Evolutionary conservation across 2,113 vertebrate species (phyloP).

Genomic region (Eulacestoma nigropectus): DNA sequence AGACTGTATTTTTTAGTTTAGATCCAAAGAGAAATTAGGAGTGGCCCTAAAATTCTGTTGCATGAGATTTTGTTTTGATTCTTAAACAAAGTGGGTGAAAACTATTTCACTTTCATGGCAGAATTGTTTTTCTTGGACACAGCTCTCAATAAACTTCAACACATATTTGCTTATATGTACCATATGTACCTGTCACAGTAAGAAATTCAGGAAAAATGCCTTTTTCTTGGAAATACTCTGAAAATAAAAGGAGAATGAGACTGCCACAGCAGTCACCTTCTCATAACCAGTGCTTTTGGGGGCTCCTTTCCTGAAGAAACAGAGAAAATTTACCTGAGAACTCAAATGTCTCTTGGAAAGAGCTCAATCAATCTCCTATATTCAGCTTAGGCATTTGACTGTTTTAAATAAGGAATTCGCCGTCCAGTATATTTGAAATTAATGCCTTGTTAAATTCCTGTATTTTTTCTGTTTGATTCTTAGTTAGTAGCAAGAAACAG

Average conservation of each 20-base stretch:
- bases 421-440: not conserved
- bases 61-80: not conserved
- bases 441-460: not conserved
- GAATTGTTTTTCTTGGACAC: not conserved
- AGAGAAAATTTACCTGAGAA: not conserved
- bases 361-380: rapidly evolving
- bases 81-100: not conserved
- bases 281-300: not conserved
- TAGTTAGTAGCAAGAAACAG: not conserved
- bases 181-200: not conserved
- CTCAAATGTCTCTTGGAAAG: not conserved
- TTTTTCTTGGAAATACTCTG: not conserved
- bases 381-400: not conserved
- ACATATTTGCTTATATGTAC: not conserved
- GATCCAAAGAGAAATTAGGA: not conserved
- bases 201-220: not conserved
- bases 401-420: not conserved
- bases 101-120: not conserved
- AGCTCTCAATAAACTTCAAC: not conserved
- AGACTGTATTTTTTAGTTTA: not conserved
- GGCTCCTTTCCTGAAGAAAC: not conserved
- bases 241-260: not conserved
- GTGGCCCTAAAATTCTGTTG: not conserved
- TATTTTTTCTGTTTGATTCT: not conserved
- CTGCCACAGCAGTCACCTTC: not conserved